Percentiles rank a stretch among this genome's conserved stretches.
Conservation (phyloP, 2,113 vertebrate species). For the Nycticryphes semicollaris region DNA sequence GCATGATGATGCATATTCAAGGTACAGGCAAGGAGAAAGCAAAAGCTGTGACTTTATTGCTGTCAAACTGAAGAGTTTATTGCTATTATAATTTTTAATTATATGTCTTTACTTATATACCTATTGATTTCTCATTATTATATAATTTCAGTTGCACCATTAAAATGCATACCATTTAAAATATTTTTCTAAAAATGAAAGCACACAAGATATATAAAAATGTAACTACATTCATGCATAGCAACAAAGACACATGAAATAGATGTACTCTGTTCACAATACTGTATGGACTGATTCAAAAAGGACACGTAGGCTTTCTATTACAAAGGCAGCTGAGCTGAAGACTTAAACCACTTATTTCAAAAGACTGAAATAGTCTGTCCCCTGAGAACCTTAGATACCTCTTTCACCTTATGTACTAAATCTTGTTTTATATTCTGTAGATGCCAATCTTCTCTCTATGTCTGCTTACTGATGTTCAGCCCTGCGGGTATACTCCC, state of each 20-base stretch:
- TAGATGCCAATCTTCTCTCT: slow-evolving; percentile 27
- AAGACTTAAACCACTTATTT: slow-evolving; percentile 46
- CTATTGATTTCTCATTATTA: background rate
- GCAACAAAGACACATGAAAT: background rate
- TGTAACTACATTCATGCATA: background rate
- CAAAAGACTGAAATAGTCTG: slow-evolving; percentile 17
- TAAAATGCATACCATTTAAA: background rate
- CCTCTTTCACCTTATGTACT: slow-evolving; percentile 40
- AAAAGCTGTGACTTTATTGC: background rate
- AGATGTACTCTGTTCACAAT: background rate
- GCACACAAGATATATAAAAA: background rate
- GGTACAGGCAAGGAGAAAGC: background rate
- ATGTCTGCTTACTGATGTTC: slow-evolving; percentile 16
- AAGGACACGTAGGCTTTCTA: background rate
- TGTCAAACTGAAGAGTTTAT: background rate
- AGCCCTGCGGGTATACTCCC: slow-evolving; percentile 17
- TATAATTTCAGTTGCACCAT: background rate
- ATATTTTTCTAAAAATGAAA: background rate
- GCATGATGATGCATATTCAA: background rate
- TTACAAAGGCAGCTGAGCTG: background rate
- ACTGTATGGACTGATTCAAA: background rate
- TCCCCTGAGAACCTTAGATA: slow-evolving; percentile 36
- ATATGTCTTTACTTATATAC: background rate
- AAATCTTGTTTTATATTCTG: slow-evolving; percentile 53
- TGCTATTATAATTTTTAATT: background rate